phyloP scores from a whole-genome alignment of 2,797 vertebrate species.

The Podargus strigoides region DNA sequence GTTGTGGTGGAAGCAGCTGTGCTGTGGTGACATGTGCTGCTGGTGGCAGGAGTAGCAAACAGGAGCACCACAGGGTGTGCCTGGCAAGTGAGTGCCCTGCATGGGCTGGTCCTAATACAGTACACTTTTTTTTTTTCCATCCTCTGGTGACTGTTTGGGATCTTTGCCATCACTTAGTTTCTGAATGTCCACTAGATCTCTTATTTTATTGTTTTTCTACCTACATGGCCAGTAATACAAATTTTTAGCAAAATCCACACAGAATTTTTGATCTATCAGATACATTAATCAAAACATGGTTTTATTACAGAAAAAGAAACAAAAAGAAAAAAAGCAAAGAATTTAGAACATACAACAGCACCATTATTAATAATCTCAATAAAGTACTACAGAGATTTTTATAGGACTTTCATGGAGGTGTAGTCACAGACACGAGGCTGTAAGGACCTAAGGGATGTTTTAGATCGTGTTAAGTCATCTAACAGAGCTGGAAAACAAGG shows the following conservation, averaged over 20 bases:
- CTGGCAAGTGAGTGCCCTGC: background rate
- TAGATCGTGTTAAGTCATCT: background rate
- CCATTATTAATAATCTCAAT: background rate
- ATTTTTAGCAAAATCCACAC: background rate
- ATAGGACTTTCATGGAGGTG: background rate
- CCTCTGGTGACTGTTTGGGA: background rate
- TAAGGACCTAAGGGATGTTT: background rate
- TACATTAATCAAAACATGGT: background rate
- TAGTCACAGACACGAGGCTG: background rate
- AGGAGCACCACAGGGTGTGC: accelerated
- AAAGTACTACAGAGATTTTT: background rate
- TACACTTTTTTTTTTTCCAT: background rate
- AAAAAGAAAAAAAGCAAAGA: background rate
- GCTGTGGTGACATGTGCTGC: accelerated
- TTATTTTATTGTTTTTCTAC: background rate
- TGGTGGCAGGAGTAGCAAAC: background rate
- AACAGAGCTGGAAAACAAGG: background rate
- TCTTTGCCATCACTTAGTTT: background rate
- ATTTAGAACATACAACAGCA: background rate
- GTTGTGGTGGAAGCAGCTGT: background rate
- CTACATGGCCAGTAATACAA: background rate
- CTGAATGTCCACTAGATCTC: background rate
- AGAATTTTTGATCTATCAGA: background rate
- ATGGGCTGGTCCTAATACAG: background rate
- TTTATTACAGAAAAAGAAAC: background rate